These are phyloP conservation scores for Clarias batrachus DNA, from an alignment of 2,113 vertebrate genomes.

Conservation along the genomic window DNA sequence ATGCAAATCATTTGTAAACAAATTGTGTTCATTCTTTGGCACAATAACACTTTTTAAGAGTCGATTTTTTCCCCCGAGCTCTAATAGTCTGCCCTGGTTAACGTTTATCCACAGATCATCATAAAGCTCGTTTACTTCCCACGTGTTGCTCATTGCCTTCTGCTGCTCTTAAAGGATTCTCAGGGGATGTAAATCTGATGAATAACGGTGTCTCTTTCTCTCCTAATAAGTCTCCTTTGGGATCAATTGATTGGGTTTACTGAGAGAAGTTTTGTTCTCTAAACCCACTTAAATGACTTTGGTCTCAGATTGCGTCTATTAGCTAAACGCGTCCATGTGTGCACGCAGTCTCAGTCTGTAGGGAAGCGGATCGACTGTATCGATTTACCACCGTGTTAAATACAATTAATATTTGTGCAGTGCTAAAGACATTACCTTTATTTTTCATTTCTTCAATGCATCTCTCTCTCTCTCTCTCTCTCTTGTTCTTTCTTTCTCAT, in stretches of 20 bases:
- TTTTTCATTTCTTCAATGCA: background rate
- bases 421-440: background rate
- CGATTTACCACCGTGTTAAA: slow-evolving; percentile 6
- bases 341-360: background rate
- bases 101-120: too few relatives aligned
- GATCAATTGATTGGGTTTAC: slow-evolving; percentile 36
- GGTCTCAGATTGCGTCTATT: slow-evolving; percentile 4
- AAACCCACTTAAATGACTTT: slow-evolving; percentile 12
- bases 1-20: too few relatives aligned
- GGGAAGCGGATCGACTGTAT: background rate
- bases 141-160: background rate
- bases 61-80: too few relatives aligned
- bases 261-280: slow-evolving; percentile 14
- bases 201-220: background rate
- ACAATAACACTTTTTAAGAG: too few relatives aligned
- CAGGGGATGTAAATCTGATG: background rate
- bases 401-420: background rate
- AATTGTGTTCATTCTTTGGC: too few relatives aligned
- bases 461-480: background rate
- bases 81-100: background rate
- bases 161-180: background rate
- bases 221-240: slow-evolving; percentile 21
- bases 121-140: background rate
- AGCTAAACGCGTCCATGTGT: slow-evolving; percentile 24
- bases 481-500: background rate